A percentile compares a stretch with the other conserved stretches of the same genome.
phyloP scores from a whole-genome alignment of 2,888 invertebrate species.

The Dicyrtomina minuta region DNA sequence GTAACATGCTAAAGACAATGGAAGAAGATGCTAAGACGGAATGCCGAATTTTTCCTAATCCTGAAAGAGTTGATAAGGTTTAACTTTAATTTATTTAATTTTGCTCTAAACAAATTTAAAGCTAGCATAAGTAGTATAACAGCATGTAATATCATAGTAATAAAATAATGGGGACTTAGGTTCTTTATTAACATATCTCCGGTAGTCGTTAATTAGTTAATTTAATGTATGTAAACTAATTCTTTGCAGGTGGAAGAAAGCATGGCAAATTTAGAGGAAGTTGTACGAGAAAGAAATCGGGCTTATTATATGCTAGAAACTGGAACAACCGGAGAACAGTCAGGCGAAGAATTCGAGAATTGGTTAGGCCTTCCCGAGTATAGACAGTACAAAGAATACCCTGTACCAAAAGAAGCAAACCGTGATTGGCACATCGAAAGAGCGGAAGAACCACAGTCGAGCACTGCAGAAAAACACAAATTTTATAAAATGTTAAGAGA shows the following conservation, averaged over 20 bases:
- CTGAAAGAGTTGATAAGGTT: constrained; percentile 89
- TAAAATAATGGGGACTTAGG: no score
- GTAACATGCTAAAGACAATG: constrained; percentile 97
- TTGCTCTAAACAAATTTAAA: not conserved
- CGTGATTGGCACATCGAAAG: constrained; percentile 40
- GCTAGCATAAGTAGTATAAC: no score
- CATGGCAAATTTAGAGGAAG: constrained; percentile 88
- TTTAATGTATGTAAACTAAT: no score
- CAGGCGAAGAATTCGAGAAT: constrained; percentile 61
- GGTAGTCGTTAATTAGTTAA: no score
- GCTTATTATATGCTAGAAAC: constrained; percentile 89
- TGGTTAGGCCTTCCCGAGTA: constrained; percentile 51
- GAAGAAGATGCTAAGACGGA: constrained; percentile 75
- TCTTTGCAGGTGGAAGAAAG: constrained; percentile 75
- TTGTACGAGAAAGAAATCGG: constrained; percentile 86
- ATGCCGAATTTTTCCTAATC: constrained; percentile 76
- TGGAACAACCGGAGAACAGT: constrained; percentile 78
- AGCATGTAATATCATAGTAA: no score
- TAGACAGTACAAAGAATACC: constrained; percentile 45
- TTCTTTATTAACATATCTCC: no score
- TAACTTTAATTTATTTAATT: not conserved
- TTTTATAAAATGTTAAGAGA: constrained; percentile 39
- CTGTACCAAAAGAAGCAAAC: constrained; percentile 48
- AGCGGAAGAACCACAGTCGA: constrained; percentile 38
- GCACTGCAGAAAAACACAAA: constrained; percentile 39